phyloP scores from a whole-genome alignment of 2,113 vertebrate species.

The Perca schrenkii region DNA sequence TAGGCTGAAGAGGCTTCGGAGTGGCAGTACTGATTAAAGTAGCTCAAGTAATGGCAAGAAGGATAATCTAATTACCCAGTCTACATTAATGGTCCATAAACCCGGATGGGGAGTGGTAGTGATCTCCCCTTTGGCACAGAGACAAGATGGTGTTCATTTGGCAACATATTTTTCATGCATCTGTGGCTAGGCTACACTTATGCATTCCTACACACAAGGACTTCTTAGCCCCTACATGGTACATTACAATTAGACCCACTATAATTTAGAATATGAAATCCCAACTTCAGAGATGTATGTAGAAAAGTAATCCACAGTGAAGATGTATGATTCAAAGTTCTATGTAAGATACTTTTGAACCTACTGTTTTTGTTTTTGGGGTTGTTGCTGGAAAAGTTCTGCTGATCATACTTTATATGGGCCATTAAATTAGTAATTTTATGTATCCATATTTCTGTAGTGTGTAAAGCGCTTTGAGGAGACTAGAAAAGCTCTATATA shows the following conservation, averaged over 20 bases:
- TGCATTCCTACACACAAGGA: constrained; percentile 13
- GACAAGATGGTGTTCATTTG: constrained; percentile 42
- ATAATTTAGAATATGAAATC: constrained; percentile 11
- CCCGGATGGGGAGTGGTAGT: constrained; percentile 7
- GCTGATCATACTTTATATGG: no score
- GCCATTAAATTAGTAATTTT: no score
- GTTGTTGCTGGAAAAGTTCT: neutral
- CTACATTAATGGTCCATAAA: constrained; percentile 59
- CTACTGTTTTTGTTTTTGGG: neutral
- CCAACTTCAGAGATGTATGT: neutral
- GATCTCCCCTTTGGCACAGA: constrained; percentile 26
- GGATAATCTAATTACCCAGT: constrained; percentile 59
- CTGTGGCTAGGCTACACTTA: neutral
- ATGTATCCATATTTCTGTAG: no score
- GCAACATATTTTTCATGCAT: constrained; percentile 10
- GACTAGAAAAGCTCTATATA: no score
- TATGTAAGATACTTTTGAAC: neutral
- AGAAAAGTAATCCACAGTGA: neutral
- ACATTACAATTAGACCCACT: neutral
- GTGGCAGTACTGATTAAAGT: constrained; percentile 54
- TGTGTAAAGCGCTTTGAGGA: no score
- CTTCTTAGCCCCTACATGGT: neutral
- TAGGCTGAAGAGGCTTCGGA: constrained; percentile 30
- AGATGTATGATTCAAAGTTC: neutral
- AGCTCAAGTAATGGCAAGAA: constrained; percentile 54